Percentiles rank a stretch among this genome's conserved stretches.
Conservation (phyloP, 2,113 vertebrate genomes). For the Cololabis saira region DNA sequence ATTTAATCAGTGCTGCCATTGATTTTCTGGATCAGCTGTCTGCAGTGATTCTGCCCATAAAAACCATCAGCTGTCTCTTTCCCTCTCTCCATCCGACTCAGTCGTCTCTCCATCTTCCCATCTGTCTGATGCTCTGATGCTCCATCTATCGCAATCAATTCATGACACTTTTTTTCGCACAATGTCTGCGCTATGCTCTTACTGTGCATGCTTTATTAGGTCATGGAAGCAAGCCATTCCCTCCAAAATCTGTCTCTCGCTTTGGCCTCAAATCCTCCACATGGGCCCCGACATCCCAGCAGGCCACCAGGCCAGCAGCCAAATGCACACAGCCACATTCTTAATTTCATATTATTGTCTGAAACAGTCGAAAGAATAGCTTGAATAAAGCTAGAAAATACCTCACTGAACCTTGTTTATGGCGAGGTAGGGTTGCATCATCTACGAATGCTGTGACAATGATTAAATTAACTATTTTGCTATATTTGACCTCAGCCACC, state of each 20-base stretch:
- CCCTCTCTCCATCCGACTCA: neutral
- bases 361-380: conserved; percentile 15
- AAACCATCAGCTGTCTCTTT: conserved; percentile 45
- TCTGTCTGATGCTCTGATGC: conserved; percentile 13
- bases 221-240: conserved; percentile 28
- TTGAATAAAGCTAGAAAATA: conserved; percentile 23
- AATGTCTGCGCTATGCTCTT: conserved; percentile 13
- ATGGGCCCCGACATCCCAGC: conserved; percentile 45
- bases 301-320: conserved; percentile 27
- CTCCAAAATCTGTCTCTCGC: conserved; percentile 33
- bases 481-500: no score
- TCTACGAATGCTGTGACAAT: no score
- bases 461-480: no score
- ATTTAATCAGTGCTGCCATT: conserved; percentile 69
- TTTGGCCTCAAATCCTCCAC: conserved; percentile 27
- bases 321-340: conserved; percentile 24
- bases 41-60: conserved; percentile 52
- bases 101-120: conserved; percentile 15
- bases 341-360: conserved; percentile 21
- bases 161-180: conserved; percentile 31
- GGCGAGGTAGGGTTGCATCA: no score
- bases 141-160: conserved; percentile 26
- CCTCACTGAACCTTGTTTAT: conserved; percentile 1
- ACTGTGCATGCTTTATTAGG: conserved; percentile 11
- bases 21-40: conserved; percentile 61